Conservation (phyloP, 2,797 vertebrate species). For the Lemur catta region DNA sequence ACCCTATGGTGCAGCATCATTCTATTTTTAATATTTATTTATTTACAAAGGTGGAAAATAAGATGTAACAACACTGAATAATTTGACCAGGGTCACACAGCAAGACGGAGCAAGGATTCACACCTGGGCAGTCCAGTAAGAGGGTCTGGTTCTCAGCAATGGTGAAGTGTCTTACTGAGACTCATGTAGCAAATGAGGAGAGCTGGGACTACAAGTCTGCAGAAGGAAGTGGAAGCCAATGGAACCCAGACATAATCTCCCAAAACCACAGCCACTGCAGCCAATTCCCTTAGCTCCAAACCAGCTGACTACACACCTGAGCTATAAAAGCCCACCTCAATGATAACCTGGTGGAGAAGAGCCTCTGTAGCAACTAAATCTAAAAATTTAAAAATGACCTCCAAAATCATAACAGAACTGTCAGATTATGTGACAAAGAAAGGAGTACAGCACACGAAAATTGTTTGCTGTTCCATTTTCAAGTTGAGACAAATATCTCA, state of each 20-base stretch:
- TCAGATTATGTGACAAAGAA: constrained; percentile 46
- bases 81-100: background rate
- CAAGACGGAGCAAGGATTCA: background rate
- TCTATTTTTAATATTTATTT: background rate
- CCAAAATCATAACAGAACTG: constrained; percentile 74
- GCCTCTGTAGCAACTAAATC: constrained; percentile 3
- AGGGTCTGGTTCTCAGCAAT: background rate
- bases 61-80: background rate
- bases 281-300: constrained; percentile 54
- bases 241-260: background rate
- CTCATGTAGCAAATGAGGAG: background rate
- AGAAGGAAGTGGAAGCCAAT: background rate
- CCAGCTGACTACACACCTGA: constrained; percentile 69
- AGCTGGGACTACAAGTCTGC: background rate
- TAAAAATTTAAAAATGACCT: constrained; percentile 74
- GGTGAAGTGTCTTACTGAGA: background rate
- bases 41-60: background rate
- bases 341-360: constrained; percentile 59
- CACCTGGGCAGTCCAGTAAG: background rate
- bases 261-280: background rate
- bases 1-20: background rate
- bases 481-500: constrained; percentile 76
- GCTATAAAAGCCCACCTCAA: constrained; percentile 68
- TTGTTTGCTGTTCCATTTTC: constrained; percentile 64
- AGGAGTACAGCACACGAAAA: constrained; percentile 67